Evolutionary conservation across 2,888 invertebrate species (phyloP), one percentile per base, ranked within the genome.

Genomic region (Hemicrepidius hirtus): DNA sequence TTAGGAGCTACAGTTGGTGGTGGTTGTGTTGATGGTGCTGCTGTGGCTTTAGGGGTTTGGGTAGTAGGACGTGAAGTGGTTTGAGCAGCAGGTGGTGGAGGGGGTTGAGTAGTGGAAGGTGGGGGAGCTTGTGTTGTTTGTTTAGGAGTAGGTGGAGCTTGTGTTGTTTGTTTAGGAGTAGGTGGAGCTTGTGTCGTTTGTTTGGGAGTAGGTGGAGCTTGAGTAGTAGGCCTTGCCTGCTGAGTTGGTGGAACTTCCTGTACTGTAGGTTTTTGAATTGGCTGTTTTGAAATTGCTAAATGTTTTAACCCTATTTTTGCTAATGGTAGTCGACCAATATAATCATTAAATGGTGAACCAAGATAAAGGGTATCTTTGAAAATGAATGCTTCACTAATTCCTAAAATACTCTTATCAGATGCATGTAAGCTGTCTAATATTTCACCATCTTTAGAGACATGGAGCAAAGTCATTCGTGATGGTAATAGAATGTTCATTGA

Each of bases 401-500:
- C 82, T 0, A 76, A 66, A 0, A 92, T 80, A 20, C 89, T 88
- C 40, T 87, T 87, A 80, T 93, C 91, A 0, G 88, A 89, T 49
- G 90, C 90, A 80, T 92, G 92, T 75, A 93, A 88, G 4, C 91
- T 90, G 24, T 93, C 92, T 4, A 94, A 82, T 74, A 95, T 90
- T 72, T 93, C 91, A 18, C 95, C 96, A 78, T 89, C 88, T 88
- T 91, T 91, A 81, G 94, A 91, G 0, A 95, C 79, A 81, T 93
- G 92, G 40, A 94, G 78, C 50, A 94, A 84, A 0, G 92, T 92
- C 3, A 88, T 82, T 32, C 72, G 67, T 62, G 41, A 7, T 6
- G 41, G 60, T 4, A 44, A 4, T 5, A 44, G 7, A 13, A 60
- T 7, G 13, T n/a, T 6, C 0, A 87, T 2, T 20, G 87, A 87